Base-by-base conservation (phyloP, 2,888 invertebrate species). In the Protodeltote pygarga region DNA sequence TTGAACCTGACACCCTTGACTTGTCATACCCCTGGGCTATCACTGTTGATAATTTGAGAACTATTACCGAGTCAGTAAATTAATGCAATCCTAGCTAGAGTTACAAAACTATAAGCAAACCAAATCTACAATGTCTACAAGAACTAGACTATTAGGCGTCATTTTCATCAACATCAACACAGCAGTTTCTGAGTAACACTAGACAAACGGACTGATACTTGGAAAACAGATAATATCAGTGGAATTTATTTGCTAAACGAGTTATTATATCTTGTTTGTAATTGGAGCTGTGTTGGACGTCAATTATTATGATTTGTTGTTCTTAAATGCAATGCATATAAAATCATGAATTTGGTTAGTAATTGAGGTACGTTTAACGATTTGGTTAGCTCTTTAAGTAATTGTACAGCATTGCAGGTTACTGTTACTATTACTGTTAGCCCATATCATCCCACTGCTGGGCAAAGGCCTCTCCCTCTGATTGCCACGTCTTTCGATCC, bases 291-390 rank as follows among this genome's bases (percentile, higher is more conserved):
- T 63, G 49, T 63, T 45, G 46, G 46, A 35, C 67, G 68, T 65
- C 64, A 67, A 67, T 65, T 65, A 65, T 58, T 53, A 64, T 58
- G 59, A 65, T 58, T 64, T 67, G 40, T 44, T 47, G 29, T 14
- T 4, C 35, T 57, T 28, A 51, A 46, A 46, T 34, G 33, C 38
- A 66, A 42, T 40, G 50, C 10, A n/a, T 41, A 24, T 47, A 24
- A 38, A 42, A 51, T 38, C 29, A 27, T 33, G 29, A 44, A 55
- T 55, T 48, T 35, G 21, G 14, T 28, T 32, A 0, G 10, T 46
- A 42, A 60, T 50, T 34, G 20, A 34, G 37, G 57, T 39, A 46
- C 62, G 25, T 16, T 27, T 6, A 27, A 37, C 2, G 10, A 53
- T 31, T 62, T 33, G 5, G 6, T 42, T 21, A 27, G n/a, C 3